Evolutionary conservation across 1,140 invertebrate species (phyloP), one percentile per base, ranked within the genome.

Genomic region (Drosophila baimaii): DNA sequence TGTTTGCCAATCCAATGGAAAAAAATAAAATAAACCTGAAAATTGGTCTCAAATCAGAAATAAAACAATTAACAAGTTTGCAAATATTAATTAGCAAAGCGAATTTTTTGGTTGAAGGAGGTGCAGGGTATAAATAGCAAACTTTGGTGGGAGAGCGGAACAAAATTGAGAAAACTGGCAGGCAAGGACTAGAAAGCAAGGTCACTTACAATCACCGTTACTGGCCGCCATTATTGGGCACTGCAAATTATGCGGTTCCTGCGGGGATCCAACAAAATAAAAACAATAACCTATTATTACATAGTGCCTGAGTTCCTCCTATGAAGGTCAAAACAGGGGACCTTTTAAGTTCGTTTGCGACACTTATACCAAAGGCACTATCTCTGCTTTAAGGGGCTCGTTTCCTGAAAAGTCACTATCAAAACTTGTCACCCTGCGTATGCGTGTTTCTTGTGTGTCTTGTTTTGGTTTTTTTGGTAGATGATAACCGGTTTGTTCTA

Each of bases 191-290:
- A 43, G 23, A 21, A 47, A 71, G 49, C 41, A 58, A 70, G 43
- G 31, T 62, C 66, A 84, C 84, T 89, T 89, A 89, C 84, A 89
- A 81, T 84, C 62, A 84, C 84, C 84, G 55, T 81, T 84, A 63
- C 69, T 81, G 73, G 80, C 70, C 65, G 84, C 84, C 84, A 89
- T 89, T 66, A 72, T 89, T 69, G 79, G 61, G 57, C 51, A 55
- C 31, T 74, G 49, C 65, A 66, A 69, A 79, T 88, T 54, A 77
- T 86, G 83, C 46, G 83, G 83, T 88, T 88, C 79, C 83, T 88
- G 84, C 66, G 82, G 79, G 61, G 39, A 73, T 55, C 77, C 78
- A 80, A 78, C 33, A 29, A 80, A 72, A 78, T 59, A 73, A 41
- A 78, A 78, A 70, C 77, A 80, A 75, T 21, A 69, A 69, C 39